These are phyloP conservation scores for Colostygia pectinataria DNA, from an alignment of 2,888 invertebrate species.

Conservation along the genomic window DNA sequence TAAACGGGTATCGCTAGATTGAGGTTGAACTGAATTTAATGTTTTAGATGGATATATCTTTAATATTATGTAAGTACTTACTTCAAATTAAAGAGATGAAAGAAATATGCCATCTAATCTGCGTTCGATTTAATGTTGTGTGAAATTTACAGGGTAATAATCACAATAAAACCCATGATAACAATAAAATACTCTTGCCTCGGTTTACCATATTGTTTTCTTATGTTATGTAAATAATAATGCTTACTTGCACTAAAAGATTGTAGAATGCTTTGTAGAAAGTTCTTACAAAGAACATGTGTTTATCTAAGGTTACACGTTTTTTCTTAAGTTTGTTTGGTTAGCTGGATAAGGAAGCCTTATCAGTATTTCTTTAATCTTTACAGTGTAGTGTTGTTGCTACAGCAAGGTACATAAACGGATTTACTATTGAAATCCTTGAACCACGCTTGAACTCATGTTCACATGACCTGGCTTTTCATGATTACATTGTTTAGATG, in stretches of 20 bases:
- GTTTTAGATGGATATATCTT: slow-evolving; percentile 14
- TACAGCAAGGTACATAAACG: slow-evolving; percentile 20
- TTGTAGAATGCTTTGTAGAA: not conserved
- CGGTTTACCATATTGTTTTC: not conserved
- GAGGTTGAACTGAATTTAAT: slow-evolving; percentile 24
- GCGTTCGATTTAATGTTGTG: too few relatives aligned
- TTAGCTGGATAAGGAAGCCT: slow-evolving; percentile 47
- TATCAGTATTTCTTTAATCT: slow-evolving; percentile 47
- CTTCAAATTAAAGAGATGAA: too few relatives aligned
- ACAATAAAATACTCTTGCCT: too few relatives aligned
- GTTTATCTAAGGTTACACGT: slow-evolving; percentile 13
- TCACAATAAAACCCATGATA: too few relatives aligned
- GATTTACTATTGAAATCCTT: slow-evolving; percentile 25
- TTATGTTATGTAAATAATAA: not conserved
- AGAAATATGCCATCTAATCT: too few relatives aligned
- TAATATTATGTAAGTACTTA: slow-evolving; percentile 10
- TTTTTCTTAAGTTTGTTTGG: slow-evolving; percentile 28
- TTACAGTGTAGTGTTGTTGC: slow-evolving; percentile 27
- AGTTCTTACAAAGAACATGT: slow-evolving; percentile 14
- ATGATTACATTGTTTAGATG: not conserved
- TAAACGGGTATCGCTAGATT: slow-evolving; percentile 27
- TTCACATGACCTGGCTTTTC: slow-evolving; percentile 16
- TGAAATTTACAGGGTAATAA: too few relatives aligned
- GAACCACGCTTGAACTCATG: slow-evolving; percentile 19
- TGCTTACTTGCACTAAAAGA: not conserved